Evolutionary conservation across 1,140 invertebrate genomes (phyloP), one percentile per base, ranked within the genome.

Genomic region (Diabrotica virgifera): DNA sequence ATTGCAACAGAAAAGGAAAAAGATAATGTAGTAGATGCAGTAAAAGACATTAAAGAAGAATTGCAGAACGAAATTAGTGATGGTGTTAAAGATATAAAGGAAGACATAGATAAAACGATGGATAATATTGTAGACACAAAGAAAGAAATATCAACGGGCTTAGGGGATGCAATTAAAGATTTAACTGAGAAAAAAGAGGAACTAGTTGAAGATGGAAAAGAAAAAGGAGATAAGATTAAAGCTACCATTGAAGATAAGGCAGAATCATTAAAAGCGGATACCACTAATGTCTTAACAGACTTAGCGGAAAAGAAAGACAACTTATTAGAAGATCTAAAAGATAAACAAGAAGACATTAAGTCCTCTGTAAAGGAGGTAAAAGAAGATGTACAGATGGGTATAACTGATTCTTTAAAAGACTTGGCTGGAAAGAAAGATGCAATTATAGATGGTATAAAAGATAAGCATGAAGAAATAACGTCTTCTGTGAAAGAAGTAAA

Each of bases 81-180:
- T 46, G 4, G 40, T n/a, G 2, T 46, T 46, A n/a, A n/a, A 46
- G 40, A 2, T 24, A 65, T 38, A 35, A 36, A 53, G 46, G 36
- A 52, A 24, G 54, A 46, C 10, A n/a, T 53, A 36, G 52, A 9
- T 58, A 46, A 63, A 10, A 7, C 13, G 36, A 35, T 60, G 38
- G 63, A 60, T 2, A 52, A 13, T 51, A 36, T 60, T 10, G 40
- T 10, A 46, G 40, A 46, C 5, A 46, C n/a, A 5, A 55, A 55
- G 24, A 5, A 14, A 14, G 35, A 13, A 24, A 36, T 14, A 14
- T 14, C n/a, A 11, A 36, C 13, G 10, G 6, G 35, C 24, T n/a
- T 53, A 53, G 13, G 12, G 9, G 6, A 53, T 53, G 6, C 35
- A 24, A 24, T 10, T 36, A 35, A 5, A 14, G 13, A 24, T 9